Evolutionary conservation across 1,140 invertebrate genomes (phyloP).

Genomic region (Drepana arcuata): DNA sequence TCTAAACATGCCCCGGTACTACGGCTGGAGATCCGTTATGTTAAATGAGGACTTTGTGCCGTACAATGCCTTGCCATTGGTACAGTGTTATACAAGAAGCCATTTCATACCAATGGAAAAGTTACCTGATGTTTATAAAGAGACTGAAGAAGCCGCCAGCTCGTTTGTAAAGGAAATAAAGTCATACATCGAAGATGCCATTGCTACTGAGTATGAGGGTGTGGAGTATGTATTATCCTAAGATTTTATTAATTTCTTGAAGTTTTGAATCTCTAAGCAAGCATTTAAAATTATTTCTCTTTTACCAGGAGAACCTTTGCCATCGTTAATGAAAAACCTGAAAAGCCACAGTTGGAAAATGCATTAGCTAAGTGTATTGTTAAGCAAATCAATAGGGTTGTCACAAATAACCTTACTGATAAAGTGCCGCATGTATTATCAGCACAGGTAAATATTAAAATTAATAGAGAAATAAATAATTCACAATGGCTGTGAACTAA

Average conservation of each 20-base stretch:
- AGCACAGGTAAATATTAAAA: no score
- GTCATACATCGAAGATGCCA: slow-evolving; percentile 73
- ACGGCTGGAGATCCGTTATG: slow-evolving; percentile 79
- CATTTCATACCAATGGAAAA: slow-evolving; percentile 68
- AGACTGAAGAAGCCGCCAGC: slow-evolving; percentile 57
- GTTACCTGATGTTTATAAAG: slow-evolving; percentile 73
- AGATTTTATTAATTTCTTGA: slow-evolving; percentile 1
- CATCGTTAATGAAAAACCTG: slow-evolving; percentile 23
- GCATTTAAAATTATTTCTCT: slow-evolving; percentile 5
- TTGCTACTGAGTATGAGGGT: slow-evolving; percentile 72
- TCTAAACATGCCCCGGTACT: slow-evolving; percentile 85
- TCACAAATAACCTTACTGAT: slow-evolving; percentile 73
- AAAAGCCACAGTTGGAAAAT: slow-evolving; percentile 50
- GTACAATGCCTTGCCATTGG: slow-evolving; percentile 78
- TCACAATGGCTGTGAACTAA: no score
- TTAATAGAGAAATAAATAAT: no score
- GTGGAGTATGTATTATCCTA: slow-evolving; percentile 65
- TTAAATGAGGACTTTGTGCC: slow-evolving; percentile 74
- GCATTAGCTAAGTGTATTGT: slow-evolving; percentile 69
- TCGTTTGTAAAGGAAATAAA: slow-evolving; percentile 67
- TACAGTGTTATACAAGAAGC: slow-evolving; percentile 83
- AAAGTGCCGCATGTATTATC: slow-evolving; percentile 76
- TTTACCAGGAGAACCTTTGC: slow-evolving; percentile 34
- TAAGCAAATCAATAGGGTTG: slow-evolving; percentile 79
- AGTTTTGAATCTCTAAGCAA: not conserved